A percentile compares a stretch with the other conserved stretches of the same genome.
Evolutionary conservation across 2,888 invertebrate species (phyloP).

Genomic region (Pycnomerus fuliginosus): DNA sequence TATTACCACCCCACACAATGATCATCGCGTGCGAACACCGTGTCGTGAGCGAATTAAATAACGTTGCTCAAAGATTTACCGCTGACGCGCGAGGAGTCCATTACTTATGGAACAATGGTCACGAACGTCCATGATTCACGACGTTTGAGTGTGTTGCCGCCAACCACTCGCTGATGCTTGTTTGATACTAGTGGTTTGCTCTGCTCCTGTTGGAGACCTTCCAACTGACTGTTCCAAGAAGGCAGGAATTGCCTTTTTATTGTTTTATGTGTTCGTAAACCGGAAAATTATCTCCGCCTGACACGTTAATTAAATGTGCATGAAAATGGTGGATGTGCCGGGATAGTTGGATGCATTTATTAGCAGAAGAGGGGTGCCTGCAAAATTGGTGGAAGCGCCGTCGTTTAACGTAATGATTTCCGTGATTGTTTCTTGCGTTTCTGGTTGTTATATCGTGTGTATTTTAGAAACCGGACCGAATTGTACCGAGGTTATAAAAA

Average conservation of each 20-base stretch:
- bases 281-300: conserved; percentile 10
- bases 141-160: conserved; percentile 28
- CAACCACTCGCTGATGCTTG: conserved; percentile 29
- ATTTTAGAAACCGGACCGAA: too few relatives aligned
- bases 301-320: not conserved
- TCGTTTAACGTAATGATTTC: too few relatives aligned
- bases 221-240: conserved; percentile 14
- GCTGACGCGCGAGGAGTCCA: conserved; percentile 44
- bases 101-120: conserved; percentile 47
- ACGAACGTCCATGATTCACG: conserved; percentile 46
- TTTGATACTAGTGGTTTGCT: conserved; percentile 29
- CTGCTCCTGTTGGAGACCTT: conserved; percentile 21
- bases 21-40: conserved; percentile 40
- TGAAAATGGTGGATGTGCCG: conserved; percentile 8
- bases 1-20: conserved; percentile 37
- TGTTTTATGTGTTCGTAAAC: conserved; percentile 5
- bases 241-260: conserved; percentile 20
- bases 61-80: conserved; percentile 44
- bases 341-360: not conserved
- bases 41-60: conserved; percentile 48
- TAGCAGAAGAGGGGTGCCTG: too few relatives aligned
- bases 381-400: too few relatives aligned
- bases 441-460: too few relatives aligned
- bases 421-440: too few relatives aligned
- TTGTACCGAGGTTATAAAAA: too few relatives aligned